These are phyloP conservation scores for Sylvicola cinctus DNA, from an alignment of 2,888 invertebrate species.

Conservation along the genomic window DNA sequence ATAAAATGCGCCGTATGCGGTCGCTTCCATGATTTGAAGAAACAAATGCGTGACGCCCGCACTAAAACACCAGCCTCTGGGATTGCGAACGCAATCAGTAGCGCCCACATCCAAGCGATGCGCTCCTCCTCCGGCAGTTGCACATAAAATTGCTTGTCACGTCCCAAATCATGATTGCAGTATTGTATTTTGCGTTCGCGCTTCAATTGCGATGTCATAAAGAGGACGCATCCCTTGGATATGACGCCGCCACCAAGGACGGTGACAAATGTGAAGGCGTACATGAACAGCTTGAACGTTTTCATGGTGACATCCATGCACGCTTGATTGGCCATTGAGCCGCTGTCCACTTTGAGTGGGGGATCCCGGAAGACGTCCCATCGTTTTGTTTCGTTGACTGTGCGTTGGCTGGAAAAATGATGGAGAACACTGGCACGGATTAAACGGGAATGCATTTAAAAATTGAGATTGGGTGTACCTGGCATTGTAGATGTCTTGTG, in stretches of 20 bases:
- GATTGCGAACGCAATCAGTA: constrained; percentile 67
- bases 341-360: constrained; percentile 71
- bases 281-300: constrained; percentile 65
- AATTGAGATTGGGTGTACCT: constrained; percentile 34
- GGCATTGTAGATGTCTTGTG: constrained; percentile 75
- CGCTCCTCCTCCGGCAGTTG: constrained; percentile 66
- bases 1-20: constrained; percentile 30
- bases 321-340: constrained; percentile 72
- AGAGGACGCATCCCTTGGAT: constrained; percentile 71
- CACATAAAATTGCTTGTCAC: constrained; percentile 69
- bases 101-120: constrained; percentile 83
- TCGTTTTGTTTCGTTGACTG: constrained; percentile 74
- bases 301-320: constrained; percentile 72
- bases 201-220: constrained; percentile 79
- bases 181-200: constrained; percentile 53
- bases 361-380: constrained; percentile 94
- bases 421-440: background rate
- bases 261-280: constrained; percentile 63
- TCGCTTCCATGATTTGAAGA: constrained; percentile 70
- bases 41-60: constrained; percentile 66
- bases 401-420: constrained; percentile 41
- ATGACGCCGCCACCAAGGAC: constrained; percentile 71
- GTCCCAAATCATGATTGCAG: constrained; percentile 63
- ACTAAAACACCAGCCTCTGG: constrained; percentile 79
- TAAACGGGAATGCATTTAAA: background rate